Percentiles rank a stretch among this genome's conserved stretches.
Evolutionary conservation across 1,140 invertebrate species (phyloP).

Genomic region (Bombus polaris): DNA sequence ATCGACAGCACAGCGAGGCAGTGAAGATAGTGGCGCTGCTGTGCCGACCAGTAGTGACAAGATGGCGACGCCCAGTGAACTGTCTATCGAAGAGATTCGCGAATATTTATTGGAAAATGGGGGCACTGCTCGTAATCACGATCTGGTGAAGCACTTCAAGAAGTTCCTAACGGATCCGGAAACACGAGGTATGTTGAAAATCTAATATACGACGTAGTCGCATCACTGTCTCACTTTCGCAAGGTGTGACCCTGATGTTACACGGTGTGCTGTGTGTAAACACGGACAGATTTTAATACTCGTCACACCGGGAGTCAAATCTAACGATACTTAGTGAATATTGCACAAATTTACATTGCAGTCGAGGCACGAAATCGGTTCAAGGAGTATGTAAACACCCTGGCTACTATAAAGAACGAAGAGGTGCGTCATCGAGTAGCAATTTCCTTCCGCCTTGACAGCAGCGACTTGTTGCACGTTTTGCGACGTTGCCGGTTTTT

Average conservation of each 20-base stretch:
- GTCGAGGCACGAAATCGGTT: slow-evolving; percentile 93
- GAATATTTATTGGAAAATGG: slow-evolving; percentile 92
- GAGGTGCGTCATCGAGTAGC: slow-evolving; percentile 78
- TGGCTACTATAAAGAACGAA: slow-evolving; percentile 92
- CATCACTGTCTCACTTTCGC: slow-evolving; percentile 18
- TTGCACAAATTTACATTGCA: slow-evolving; percentile 81
- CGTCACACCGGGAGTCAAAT: background rate
- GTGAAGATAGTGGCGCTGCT: slow-evolving; percentile 53
- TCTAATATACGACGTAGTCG: too few species aligned
- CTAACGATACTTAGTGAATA: background rate
- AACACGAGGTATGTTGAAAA: slow-evolving; percentile 86
- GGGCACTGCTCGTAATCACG: slow-evolving; percentile 93
- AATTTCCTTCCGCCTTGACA: slow-evolving; percentile 62
- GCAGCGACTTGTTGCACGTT: slow-evolving; percentile 80
- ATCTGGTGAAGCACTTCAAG: slow-evolving; percentile 94
- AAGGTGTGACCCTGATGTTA: slow-evolving; percentile 48
- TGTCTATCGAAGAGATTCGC: slow-evolving; percentile 92
- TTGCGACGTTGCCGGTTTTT: slow-evolving; percentile 70
- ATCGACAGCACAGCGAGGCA: slow-evolving; percentile 47
- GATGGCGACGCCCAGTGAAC: slow-evolving; percentile 88
- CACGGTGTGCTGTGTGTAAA: slow-evolving; percentile 52
- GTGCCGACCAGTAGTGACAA: slow-evolving; percentile 72
- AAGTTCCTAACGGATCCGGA: slow-evolving; percentile 90
- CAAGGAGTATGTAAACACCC: slow-evolving; percentile 94
- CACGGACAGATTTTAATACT: slow-evolving; percentile 29